Conservation (phyloP, 2,113 vertebrate species). For the Tragelaphus scriptus region DNA sequence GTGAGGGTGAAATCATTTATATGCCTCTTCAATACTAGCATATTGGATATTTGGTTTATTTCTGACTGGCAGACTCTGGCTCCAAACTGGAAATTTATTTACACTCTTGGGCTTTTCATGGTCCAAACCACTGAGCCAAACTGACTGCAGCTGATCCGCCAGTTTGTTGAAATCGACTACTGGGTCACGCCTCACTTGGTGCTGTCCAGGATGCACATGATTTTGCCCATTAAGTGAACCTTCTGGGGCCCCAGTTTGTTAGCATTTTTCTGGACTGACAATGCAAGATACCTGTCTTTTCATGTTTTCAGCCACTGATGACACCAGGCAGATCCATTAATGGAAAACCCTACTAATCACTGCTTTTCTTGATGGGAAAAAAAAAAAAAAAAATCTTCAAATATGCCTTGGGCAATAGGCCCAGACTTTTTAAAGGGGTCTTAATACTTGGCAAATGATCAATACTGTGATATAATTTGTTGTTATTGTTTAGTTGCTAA, state of each 20-base stretch:
- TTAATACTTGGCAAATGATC: background rate
- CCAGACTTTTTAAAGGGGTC: background rate
- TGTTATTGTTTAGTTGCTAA: background rate
- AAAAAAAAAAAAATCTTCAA: background rate
- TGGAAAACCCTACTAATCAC: background rate
- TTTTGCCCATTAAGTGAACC: background rate
- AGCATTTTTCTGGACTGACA: background rate
- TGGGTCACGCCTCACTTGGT: background rate
- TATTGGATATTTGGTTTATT: background rate
- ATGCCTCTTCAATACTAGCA: background rate
- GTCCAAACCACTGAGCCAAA: background rate
- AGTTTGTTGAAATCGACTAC: background rate
- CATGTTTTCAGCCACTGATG: background rate
- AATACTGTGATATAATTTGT: background rate
- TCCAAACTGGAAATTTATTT: background rate
- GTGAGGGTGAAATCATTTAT: background rate
- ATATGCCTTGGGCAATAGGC: background rate
- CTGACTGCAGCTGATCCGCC: background rate
- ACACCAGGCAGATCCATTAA: background rate
- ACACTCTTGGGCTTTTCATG: background rate
- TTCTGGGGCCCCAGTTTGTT: background rate
- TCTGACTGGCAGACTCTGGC: background rate
- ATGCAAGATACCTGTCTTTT: background rate
- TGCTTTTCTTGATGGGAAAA: background rate
- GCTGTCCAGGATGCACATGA: background rate